A percentile compares a stretch with the other conserved stretches of the same genome.
Conservation (phyloP, 2,797 vertebrate genomes). For the Hylomyscus alleni region DNA sequence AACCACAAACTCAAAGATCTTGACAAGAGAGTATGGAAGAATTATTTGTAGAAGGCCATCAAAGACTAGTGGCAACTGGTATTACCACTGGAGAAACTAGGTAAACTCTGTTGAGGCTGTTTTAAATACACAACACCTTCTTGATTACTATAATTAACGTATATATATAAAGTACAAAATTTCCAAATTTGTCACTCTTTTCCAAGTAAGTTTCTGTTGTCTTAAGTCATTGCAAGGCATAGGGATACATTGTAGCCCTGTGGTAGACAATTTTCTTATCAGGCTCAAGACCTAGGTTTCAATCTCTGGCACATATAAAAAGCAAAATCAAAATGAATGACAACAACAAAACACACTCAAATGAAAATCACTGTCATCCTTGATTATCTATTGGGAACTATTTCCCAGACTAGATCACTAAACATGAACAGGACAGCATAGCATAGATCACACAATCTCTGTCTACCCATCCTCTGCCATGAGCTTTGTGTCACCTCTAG, state of each 20-base stretch:
- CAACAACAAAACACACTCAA: not conserved
- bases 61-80: not conserved
- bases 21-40: not conserved
- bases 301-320: not conserved
- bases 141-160: not conserved
- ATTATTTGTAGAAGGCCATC: not conserved
- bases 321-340: not conserved
- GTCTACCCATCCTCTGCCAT: accelerated
- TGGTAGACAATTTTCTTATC: not conserved
- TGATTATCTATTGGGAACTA: not conserved
- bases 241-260: not conserved
- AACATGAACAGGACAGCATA: not conserved
- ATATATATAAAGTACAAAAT: not conserved
- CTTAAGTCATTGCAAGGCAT: not conserved
- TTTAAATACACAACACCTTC: not conserved
- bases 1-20: not conserved
- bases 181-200: not conserved
- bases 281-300: not conserved
- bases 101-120: not conserved
- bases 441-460: not conserved
- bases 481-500: not conserved
- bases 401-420: not conserved
- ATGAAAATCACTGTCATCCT: not conserved
- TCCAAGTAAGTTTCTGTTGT: not conserved
- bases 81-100: not conserved